phyloP scores from a whole-genome alignment of 1,140 invertebrate genomes.

The Pseudomyrmex flavicornis region DNA sequence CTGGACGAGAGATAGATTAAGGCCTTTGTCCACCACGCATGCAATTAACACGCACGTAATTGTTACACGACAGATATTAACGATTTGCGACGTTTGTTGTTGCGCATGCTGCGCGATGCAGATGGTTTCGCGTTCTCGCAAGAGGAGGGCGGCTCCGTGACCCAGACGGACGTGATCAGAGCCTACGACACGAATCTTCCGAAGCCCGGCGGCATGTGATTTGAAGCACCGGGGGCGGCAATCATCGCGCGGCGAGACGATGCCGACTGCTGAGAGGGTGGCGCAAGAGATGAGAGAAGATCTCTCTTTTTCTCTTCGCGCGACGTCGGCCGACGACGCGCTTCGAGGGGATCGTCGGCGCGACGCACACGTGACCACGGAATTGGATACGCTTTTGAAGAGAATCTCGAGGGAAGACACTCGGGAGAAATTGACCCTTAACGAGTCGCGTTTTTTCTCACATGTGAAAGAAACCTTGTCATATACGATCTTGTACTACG shows the following conservation, averaged over 20 bases:
- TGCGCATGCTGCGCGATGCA: conserved; percentile 83
- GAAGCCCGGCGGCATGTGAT: conserved; percentile 91
- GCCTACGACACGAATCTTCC: conserved; percentile 96
- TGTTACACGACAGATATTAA: conserved; percentile 62
- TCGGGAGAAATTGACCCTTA: conserved; percentile 4
- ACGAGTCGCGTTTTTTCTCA: not conserved
- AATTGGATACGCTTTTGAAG: not conserved
- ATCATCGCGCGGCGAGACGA: not conserved
- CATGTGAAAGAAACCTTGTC: too few species aligned
- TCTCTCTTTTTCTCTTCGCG: not conserved
- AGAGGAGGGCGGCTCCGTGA: conserved; percentile 98
- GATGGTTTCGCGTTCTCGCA: conserved; percentile 99
- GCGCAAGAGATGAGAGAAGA: not conserved
- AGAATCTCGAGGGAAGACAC: too few species aligned
- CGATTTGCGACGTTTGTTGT: conserved; percentile 70
- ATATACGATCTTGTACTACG: too few species aligned
- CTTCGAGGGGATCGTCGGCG: not conserved
- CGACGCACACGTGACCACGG: not conserved
- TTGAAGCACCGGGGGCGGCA: conserved; percentile 50
- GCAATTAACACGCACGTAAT: not conserved
- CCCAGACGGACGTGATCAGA: conserved; percentile 96
- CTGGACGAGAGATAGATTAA: conserved; percentile 6
- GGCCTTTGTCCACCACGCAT: not conserved
- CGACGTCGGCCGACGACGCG: conserved; percentile 2
- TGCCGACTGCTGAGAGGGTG: not conserved